Percentiles rank a stretch among this genome's conserved stretches.
Evolutionary conservation across 2,113 vertebrate species (phyloP).

Genomic region (Ascaphus truei): DNA sequence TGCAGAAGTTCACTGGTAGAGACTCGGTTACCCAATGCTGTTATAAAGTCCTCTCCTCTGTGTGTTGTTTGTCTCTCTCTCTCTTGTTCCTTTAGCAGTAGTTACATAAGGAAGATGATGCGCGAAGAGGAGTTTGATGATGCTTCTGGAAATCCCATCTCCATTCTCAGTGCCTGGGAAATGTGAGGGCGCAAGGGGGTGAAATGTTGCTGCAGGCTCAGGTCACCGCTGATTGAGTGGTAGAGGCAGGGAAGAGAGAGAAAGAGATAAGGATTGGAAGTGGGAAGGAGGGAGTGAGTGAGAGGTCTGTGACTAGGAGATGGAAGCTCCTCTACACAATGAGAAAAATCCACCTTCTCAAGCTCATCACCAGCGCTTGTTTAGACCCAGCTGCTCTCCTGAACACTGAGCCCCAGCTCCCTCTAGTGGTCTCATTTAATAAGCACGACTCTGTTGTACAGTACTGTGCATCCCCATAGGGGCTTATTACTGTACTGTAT

Average conservation of each 20-base stretch:
- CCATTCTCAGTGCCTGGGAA: conserved; percentile 9
- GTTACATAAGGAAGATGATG: conserved; percentile 27
- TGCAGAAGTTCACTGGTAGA: background rate
- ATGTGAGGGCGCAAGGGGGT: background rate
- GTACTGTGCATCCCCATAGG: too few species aligned
- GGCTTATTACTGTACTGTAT: too few species aligned
- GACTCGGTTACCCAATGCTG: background rate
- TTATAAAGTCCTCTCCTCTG: conserved; percentile 5
- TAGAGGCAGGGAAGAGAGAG: background rate
- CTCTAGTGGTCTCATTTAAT: background rate
- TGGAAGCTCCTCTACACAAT: conserved; percentile 11
- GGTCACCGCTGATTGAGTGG: background rate
- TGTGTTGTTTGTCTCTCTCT: too few species aligned
- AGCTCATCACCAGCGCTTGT: conserved; percentile 17
- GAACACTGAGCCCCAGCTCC: conserved; percentile 8
- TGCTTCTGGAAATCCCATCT: conserved; percentile 25
- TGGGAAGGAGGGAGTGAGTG: conserved; percentile 32
- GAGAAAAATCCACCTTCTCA: conserved; percentile 33
- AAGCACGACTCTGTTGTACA: too few species aligned
- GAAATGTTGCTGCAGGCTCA: background rate
- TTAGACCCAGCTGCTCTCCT: background rate
- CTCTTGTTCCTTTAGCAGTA: background rate
- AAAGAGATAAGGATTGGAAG: conserved; percentile 10
- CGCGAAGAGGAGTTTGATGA: conserved; percentile 1
- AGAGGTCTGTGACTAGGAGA: conserved; percentile 12